These are phyloP conservation scores for Psilanteris sp. DNA, from an alignment of 1,140 invertebrate genomes.

Conservation along the genomic window DNA sequence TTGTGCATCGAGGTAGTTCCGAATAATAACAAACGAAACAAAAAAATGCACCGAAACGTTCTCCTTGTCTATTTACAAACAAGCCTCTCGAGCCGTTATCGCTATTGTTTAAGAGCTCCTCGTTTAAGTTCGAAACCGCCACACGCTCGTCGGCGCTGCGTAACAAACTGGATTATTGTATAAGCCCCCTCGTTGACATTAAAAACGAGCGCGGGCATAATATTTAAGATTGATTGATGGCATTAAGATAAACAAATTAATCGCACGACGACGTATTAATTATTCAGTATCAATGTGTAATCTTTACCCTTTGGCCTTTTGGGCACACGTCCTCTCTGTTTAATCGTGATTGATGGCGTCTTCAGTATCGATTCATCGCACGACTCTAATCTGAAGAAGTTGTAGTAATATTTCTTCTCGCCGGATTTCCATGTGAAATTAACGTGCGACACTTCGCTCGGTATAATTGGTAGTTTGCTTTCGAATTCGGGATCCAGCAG, in stretches of 20 bases:
- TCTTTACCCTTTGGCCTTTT: conserved; percentile 89
- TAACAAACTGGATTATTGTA: neutral
- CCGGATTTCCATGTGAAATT: conserved; percentile 96
- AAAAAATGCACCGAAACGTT: too few relatives aligned
- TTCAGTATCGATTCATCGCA: conserved; percentile 90
- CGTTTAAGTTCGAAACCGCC: too few relatives aligned
- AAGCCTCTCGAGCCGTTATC: too few relatives aligned
- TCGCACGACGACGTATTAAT: conserved; percentile 32
- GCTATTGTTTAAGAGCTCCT: too few relatives aligned
- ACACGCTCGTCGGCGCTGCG: too few relatives aligned
- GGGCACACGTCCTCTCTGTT: conserved; percentile 90
- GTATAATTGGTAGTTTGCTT: conserved; percentile 92
- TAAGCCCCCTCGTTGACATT: too few relatives aligned
- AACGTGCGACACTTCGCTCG: conserved; percentile 92
- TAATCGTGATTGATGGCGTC: conserved; percentile 92
- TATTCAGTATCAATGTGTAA: conserved; percentile 31
- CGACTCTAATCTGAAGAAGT: conserved; percentile 91
- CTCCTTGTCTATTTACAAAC: too few relatives aligned
- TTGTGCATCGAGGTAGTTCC: too few relatives aligned
- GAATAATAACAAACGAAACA: too few relatives aligned
- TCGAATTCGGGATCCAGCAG: conserved; percentile 94
- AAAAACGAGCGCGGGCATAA: too few relatives aligned
- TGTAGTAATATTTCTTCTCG: conserved; percentile 90
- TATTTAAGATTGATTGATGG: conserved; percentile 21
- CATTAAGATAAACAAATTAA: conserved; percentile 26